Evolutionary conservation across 2,797 vertebrate genomes (phyloP).

Genomic region (Lemur catta): DNA sequence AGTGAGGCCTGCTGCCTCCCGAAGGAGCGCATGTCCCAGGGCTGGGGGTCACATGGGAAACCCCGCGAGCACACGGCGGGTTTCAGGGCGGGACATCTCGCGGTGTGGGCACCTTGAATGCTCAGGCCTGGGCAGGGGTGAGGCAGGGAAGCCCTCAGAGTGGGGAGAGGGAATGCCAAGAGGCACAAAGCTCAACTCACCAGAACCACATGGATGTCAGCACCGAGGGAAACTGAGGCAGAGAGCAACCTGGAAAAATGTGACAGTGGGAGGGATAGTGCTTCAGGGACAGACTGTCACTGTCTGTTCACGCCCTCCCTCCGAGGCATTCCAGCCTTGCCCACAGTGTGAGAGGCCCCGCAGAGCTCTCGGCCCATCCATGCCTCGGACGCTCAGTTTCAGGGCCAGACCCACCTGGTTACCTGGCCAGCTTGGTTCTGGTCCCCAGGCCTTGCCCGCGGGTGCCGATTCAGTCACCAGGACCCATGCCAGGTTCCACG

Average conservation of each 20-base stretch:
- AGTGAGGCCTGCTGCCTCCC: not conserved
- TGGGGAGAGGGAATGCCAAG: not conserved
- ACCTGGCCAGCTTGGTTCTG: not conserved
- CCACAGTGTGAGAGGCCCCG: not conserved
- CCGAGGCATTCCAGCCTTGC: not conserved
- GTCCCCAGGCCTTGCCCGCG: not conserved
- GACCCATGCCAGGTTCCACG: not conserved
- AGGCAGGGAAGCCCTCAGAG: not conserved
- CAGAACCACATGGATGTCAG: not conserved
- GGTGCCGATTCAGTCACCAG: not conserved
- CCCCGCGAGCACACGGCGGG: rapidly evolving
- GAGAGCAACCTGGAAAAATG: rapidly evolving
- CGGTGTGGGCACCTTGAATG: too few species aligned
- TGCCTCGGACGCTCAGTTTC: not conserved
- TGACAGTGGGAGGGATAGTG: rapidly evolving
- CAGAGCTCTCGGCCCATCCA: not conserved
- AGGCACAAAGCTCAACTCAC: not conserved
- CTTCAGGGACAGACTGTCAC: rapidly evolving
- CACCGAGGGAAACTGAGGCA: not conserved
- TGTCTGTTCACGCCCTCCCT: not conserved
- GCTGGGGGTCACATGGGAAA: not conserved
- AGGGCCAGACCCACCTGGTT: not conserved
- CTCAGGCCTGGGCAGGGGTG: not conserved
- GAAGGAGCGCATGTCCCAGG: not conserved
- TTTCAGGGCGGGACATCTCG: too few species aligned